Conservation (phyloP, 2,797 vertebrate genomes). For the Poeciliopsis presidionis region DNA sequence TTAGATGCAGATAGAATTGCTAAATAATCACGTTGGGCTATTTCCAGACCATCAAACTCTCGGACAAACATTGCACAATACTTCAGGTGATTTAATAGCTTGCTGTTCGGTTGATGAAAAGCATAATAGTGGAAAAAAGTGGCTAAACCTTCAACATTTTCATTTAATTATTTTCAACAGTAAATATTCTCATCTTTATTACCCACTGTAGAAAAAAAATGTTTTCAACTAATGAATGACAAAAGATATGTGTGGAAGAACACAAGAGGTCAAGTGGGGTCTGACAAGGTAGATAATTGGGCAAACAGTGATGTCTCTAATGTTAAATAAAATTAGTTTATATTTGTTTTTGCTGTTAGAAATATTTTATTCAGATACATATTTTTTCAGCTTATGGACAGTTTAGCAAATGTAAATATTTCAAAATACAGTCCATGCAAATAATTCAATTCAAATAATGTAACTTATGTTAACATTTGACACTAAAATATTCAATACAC, state of each 20-base stretch:
- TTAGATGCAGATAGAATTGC: slow-evolving; percentile 74
- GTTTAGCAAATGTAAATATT: neutral
- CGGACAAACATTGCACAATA: slow-evolving; percentile 80
- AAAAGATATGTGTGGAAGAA: neutral
- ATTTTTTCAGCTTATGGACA: neutral
- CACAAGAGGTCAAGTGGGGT: neutral
- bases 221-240: neutral
- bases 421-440: neutral
- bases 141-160: slow-evolving; percentile 54
- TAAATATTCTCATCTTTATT: slow-evolving; percentile 52
- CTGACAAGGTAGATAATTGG: neutral
- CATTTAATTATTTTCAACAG: slow-evolving; percentile 9
- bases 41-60: slow-evolving; percentile 68
- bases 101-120: slow-evolving; percentile 57
- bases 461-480: neutral
- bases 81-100: slow-evolving; percentile 66
- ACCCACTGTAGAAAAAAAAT: slow-evolving; percentile 51
- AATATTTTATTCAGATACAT: neutral
- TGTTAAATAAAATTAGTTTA: neutral
- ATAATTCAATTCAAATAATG: neutral
- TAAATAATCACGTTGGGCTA: slow-evolving; percentile 64
- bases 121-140: slow-evolving; percentile 47
- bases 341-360: neutral
- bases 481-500: neutral
- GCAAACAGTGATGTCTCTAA: neutral